These are phyloP conservation scores for Teleopsis dalmanni DNA, from an alignment of 1,140 invertebrate genomes.

Conservation along the genomic window DNA sequence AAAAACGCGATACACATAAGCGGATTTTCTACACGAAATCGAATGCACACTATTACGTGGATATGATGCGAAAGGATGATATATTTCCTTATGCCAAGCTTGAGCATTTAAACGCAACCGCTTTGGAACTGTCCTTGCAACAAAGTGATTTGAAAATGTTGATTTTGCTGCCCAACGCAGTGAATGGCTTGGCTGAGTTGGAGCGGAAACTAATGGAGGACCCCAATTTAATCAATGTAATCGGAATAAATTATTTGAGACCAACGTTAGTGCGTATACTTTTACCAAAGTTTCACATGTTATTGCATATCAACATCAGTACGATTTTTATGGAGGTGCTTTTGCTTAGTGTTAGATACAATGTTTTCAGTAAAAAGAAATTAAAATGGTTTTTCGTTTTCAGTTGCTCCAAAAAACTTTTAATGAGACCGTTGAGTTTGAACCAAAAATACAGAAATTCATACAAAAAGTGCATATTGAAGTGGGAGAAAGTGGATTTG, in stretches of 20 bases:
- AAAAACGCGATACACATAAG: conserved; percentile 14
- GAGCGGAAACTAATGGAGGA: conserved; percentile 5
- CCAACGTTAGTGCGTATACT: conserved; percentile 11
- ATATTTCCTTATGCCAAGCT: conserved; percentile 5
- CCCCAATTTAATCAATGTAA: conserved; percentile 1
- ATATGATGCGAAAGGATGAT: conserved; percentile 13
- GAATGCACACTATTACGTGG: conserved; percentile 1
- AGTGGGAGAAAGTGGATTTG: conserved; percentile 1
- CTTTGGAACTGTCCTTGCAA: conserved; percentile 12
- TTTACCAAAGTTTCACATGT: conserved; percentile 12
- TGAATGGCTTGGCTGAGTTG: conserved; percentile 6
- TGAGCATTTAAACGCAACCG: conserved; percentile 10
- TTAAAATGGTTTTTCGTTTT: not conserved
- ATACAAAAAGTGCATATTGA: conserved; percentile 2
- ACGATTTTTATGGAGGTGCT: conserved; percentile 9
- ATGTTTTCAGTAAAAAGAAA: not conserved
- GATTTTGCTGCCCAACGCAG: conserved; percentile 9
- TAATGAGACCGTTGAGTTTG: not conserved
- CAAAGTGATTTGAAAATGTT: conserved; percentile 6
- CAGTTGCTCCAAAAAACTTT: conserved; percentile 3
- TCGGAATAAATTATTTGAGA: not conserved
- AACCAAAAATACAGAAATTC: not conserved
- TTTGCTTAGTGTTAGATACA: not conserved
- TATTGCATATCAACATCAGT: not conserved
- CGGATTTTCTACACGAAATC: conserved; percentile 6